These are phyloP conservation scores for Macropus fuliginosus DNA, from an alignment of 2,797 vertebrate species.

Conservation along the genomic window DNA sequence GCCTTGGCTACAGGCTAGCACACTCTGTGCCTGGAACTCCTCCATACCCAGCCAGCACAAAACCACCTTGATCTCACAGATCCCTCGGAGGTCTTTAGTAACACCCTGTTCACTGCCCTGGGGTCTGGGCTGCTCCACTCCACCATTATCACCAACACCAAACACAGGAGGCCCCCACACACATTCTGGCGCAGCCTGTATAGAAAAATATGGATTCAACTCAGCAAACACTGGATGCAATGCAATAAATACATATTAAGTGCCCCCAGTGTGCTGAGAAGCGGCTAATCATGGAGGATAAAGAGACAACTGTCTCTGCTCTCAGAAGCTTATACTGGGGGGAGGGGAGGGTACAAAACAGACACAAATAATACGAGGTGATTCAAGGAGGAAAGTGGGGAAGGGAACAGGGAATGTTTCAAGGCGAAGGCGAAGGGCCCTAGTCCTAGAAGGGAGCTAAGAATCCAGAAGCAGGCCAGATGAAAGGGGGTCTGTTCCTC, in stretches of 20 bases:
- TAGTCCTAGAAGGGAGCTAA: neutral
- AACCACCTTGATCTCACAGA: no score
- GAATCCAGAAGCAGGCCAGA: neutral
- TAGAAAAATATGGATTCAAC: neutral
- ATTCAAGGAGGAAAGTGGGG: neutral
- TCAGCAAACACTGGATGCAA: neutral
- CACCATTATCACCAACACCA: neutral
- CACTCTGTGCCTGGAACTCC: no score
- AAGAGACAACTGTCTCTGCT: neutral
- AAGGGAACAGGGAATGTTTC: neutral
- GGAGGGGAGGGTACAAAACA: neutral
- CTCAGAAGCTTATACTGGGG: neutral
- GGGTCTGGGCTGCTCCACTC: neutral
- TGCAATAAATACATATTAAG: neutral
- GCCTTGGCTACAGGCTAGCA: no score
- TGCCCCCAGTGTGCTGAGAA: no score
- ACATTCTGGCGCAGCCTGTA: neutral
- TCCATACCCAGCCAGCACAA: no score
- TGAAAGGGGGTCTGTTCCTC: no score
- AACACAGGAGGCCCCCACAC: neutral
- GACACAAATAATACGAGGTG: neutral
- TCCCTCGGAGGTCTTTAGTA: neutral
- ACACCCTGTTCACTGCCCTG: neutral
- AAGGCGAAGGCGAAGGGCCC: neutral
- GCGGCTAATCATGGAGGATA: neutral